Conservation (phyloP, 1,140 invertebrate species). For the Diplogasteroides magnus region DNA sequence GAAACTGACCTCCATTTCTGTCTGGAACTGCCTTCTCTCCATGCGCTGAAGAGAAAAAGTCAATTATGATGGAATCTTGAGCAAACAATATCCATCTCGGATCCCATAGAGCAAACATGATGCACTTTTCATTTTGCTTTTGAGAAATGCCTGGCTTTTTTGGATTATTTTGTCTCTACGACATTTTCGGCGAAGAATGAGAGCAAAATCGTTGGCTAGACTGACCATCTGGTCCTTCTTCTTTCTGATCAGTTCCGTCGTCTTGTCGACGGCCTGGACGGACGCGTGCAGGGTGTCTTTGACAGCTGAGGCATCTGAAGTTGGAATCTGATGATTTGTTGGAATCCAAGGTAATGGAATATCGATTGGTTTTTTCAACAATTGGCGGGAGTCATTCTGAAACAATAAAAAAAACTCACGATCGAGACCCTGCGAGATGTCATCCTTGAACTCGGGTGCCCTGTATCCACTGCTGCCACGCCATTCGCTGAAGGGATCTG, state of each 20-base stretch:
- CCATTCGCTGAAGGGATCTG: not conserved
- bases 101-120: not conserved
- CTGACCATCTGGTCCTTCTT: conserved; percentile 44
- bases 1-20: conserved; percentile 54
- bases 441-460: not conserved
- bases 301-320: conserved; percentile 47
- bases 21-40: conserved; percentile 47
- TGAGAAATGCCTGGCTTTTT: conserved; percentile 1
- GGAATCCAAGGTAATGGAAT: too few relatives aligned
- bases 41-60: conserved; percentile 36
- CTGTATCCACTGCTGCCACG: not conserved
- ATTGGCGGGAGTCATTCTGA: not conserved
- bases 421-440: not conserved
- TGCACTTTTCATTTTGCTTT: not conserved
- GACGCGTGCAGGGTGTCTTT: conserved; percentile 45
- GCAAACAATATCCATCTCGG: not conserved
- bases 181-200: too few relatives aligned
- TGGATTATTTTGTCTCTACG: conserved; percentile 24
- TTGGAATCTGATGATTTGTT: too few relatives aligned
- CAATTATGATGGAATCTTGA: not conserved
- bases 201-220: too few relatives aligned
- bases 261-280: conserved; percentile 48
- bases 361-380: not conserved
- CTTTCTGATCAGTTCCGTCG: conserved; percentile 48
- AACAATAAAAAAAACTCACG: not conserved